phyloP scores from a whole-genome alignment of 1,140 invertebrate species.

The Ganaspis sp. region DNA sequence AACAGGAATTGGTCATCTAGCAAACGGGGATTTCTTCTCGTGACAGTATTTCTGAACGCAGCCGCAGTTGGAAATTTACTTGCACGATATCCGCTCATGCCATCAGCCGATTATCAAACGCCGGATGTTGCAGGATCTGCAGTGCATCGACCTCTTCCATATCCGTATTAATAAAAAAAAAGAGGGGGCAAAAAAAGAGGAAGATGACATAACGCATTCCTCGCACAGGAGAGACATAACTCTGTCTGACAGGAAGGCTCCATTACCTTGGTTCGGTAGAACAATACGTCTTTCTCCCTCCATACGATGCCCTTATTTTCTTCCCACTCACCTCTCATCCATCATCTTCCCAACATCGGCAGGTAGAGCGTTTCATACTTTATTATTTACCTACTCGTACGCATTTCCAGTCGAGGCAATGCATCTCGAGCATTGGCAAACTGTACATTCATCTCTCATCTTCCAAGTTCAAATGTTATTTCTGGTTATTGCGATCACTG shows the following conservation, averaged over 20 bases:
- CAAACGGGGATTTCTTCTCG: not conserved
- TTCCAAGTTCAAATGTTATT: constrained; percentile 9
- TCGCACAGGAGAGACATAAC: constrained; percentile 57
- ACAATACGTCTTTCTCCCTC: constrained; percentile 65
- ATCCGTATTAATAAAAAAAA: constrained; percentile 48
- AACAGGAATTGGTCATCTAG: not conserved
- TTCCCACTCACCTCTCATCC: constrained; percentile 55
- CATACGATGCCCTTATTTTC: constrained; percentile 36
- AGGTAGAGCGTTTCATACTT: constrained; percentile 54
- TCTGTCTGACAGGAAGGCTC: constrained; percentile 61
- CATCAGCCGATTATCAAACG: not conserved
- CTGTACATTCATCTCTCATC: constrained; percentile 1
- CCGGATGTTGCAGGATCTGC: not conserved
- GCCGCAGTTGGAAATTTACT: constrained; percentile 1
- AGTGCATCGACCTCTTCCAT: constrained; percentile 14
- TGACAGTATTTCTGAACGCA: not conserved
- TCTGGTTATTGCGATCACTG: constrained; percentile 3
- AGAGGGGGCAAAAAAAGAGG: constrained; percentile 24
- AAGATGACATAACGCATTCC: constrained; percentile 42
- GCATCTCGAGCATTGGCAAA: not conserved
- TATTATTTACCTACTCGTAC: constrained; percentile 58
- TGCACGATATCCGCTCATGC: not conserved
- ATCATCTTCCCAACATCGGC: constrained; percentile 59
- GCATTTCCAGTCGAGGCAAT: constrained; percentile 12
- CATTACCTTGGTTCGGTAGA: constrained; percentile 62